Evolutionary conservation across 2,797 vertebrate species (phyloP).

Genomic region (Sebastes miniatus): DNA sequence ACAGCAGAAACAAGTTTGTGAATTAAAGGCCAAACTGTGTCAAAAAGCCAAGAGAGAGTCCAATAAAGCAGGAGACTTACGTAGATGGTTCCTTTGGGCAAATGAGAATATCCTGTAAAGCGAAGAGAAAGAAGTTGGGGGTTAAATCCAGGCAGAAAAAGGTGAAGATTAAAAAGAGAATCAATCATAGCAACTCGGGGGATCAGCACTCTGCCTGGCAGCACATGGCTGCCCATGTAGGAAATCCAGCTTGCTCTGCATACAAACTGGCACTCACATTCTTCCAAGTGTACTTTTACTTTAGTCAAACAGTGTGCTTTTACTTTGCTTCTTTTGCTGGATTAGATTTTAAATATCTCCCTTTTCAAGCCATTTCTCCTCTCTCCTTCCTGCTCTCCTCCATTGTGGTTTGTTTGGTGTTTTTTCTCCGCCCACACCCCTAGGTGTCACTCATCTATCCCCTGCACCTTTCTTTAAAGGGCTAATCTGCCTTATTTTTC

Average conservation of each 20-base stretch:
- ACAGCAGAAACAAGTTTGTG: background rate
- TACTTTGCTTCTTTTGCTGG: background rate
- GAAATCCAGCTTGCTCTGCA: constrained; percentile 41
- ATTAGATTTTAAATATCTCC: background rate
- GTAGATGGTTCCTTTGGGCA: constrained; percentile 1
- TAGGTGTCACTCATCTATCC: constrained; percentile 5
- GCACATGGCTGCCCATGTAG: constrained; percentile 22
- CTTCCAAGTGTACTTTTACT: constrained; percentile 6
- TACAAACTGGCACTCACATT: constrained; percentile 17
- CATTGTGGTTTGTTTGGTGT: background rate
- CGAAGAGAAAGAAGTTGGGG: background rate
- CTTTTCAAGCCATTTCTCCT: background rate
- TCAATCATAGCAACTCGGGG: constrained; percentile 31
- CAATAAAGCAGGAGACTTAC: constrained; percentile 14
- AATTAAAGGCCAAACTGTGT: constrained; percentile 1
- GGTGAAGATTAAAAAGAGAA: constrained; percentile 50
- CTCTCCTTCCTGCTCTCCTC: background rate
- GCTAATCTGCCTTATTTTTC: background rate
- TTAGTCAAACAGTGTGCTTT: background rate
- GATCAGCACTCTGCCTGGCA: constrained; percentile 31
- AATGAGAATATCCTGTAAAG: constrained; percentile 37
- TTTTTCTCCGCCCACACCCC: background rate
- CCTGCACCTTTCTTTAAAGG: background rate
- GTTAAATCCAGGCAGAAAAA: constrained; percentile 40
- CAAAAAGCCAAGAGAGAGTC: background rate